Evolutionary conservation across 1,140 invertebrate genomes (phyloP), one percentile per base, ranked within the genome.

Genomic region (Sipha flava): DNA sequence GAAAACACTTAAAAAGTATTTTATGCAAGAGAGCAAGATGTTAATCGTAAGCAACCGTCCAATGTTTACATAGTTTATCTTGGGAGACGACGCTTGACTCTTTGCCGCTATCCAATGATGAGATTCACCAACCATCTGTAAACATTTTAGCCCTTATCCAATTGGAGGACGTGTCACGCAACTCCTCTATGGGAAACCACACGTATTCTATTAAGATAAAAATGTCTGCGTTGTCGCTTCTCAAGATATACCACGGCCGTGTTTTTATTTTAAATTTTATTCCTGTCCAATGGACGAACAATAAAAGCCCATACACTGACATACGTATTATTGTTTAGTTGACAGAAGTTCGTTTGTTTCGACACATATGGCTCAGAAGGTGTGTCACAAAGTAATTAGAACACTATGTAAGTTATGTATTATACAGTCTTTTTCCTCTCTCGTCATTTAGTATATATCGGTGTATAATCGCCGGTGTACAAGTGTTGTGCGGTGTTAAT

Each of bases 401-500:
- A 77, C 66, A 77, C 73, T 26, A 40, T 77, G 49, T 52, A 75
- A 57, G 52, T 77, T 43, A 18, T 43, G n/a, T 70, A 47, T 12
- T 40, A 62, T 34, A 77, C 40, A 59, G 49, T 77, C 73, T 54
- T 77, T 77, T 77, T 37, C 21, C 64, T 43, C 21, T 43, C 29
- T 59, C 66, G 40, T 47, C 26, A 70, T 45, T 70, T 29, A 10
- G 21, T 29, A 59, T 77, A 77, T 34, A 34, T 12, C 7, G 23
- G 37, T 49, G 12, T 37, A 52, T 75, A 75, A 57, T 77, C 73
- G 73, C 1, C 52, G 29, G 31, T 21, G 34, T 59, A 77, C 73
- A 77, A 77, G 73, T 77, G 73, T 77, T 49, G 70, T 16, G 52
- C 52, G 73, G 73, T 73, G 70, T 77, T 77, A 77, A 77, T 77